These are phyloP conservation scores for Anastrepha obliqua DNA, from an alignment of 1,140 invertebrate species.

Conservation along the genomic window DNA sequence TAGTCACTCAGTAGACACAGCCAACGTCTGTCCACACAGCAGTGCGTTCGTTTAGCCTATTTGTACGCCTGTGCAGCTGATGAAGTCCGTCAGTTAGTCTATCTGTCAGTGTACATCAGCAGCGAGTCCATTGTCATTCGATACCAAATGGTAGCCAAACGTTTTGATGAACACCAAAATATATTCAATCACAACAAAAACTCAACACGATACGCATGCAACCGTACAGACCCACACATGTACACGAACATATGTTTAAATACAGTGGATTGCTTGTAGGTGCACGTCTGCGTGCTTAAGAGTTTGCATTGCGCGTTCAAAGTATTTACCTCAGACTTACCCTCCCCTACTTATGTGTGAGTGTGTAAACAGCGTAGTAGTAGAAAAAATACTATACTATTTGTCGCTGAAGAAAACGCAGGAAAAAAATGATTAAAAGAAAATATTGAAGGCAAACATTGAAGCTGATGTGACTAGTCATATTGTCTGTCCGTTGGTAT, in stretches of 20 bases:
- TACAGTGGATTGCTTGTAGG: not conserved
- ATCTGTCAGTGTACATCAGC: constrained; percentile 16
- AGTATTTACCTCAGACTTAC: constrained; percentile 14
- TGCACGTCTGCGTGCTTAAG: not conserved
- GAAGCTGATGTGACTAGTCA: not conserved
- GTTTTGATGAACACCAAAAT: constrained; percentile 30
- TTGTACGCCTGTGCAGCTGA: constrained; percentile 18
- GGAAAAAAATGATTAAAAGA: constrained; percentile 17
- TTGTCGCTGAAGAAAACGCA: not conserved
- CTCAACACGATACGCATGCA: not conserved
- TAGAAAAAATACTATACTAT: not conserved
- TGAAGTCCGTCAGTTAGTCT: constrained; percentile 17
- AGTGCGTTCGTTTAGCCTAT: not conserved
- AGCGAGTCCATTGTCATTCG: constrained; percentile 25
- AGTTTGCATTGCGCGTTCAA: not conserved
- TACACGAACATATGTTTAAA: not conserved
- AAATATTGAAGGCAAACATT: constrained; percentile 25
- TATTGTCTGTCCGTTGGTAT: not conserved
- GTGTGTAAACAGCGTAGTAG: constrained; percentile 10
- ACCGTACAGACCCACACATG: too few relatives aligned
- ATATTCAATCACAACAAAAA: constrained; percentile 41
- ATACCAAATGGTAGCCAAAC: constrained; percentile 51
- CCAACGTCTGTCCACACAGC: constrained; percentile 8
- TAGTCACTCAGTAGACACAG: not conserved
- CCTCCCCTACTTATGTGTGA: constrained; percentile 7